Base-by-base conservation (phyloP, 2,888 invertebrate species). In the Chorisops tibialis region DNA sequence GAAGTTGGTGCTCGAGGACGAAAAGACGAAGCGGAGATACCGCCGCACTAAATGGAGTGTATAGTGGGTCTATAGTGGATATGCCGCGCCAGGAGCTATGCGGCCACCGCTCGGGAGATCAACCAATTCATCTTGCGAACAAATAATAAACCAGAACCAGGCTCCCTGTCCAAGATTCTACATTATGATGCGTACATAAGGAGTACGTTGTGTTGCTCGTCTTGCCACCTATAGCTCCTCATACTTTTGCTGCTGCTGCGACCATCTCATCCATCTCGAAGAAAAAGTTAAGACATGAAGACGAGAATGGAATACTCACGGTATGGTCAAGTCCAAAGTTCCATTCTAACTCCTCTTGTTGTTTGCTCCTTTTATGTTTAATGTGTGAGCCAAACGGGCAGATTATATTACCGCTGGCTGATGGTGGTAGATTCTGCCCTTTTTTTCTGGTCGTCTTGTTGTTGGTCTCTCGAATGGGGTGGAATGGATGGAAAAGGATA, bases 41-140 rank as follows among this genome's bases (percentile, higher is more conserved):
- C 45, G 54, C 24, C 22, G 56, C n/a, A 43, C 50, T 43, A 61
- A 63, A 63, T 63, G 61, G 48, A 61, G 60, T 56, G 61, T 24
- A 47, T 30, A 30, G 30, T 54, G 21, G 21, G 60, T 56, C 56
- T 24, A 47, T 30, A 30, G 30, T 54, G 21, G 21, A 38, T 18
- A 6, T n/a, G 30, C 30, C 16, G 6, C 5, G 38, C n/a, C 21
- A 37, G 51, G 12, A 22, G 19, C 35, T 9, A 18, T 37, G 14
- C 51, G 19, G 18, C 14, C 19, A 19, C 41, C 49, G 47, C 38
- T 39, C 52, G 47, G 37, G 48, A 54, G 56, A 60, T 35, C 50
- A 61, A 48, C 50, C 63, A 63, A 63, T 63, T 56, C 60, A 63
- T 63, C 63, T 63, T 63, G 39, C 16, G 56, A 38, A 49, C 41